A percentile compares a stretch with the other conserved stretches of the same genome.
phyloP scores from a whole-genome alignment of 23 tunicate species.

The Phallusia fumigata region DNA sequence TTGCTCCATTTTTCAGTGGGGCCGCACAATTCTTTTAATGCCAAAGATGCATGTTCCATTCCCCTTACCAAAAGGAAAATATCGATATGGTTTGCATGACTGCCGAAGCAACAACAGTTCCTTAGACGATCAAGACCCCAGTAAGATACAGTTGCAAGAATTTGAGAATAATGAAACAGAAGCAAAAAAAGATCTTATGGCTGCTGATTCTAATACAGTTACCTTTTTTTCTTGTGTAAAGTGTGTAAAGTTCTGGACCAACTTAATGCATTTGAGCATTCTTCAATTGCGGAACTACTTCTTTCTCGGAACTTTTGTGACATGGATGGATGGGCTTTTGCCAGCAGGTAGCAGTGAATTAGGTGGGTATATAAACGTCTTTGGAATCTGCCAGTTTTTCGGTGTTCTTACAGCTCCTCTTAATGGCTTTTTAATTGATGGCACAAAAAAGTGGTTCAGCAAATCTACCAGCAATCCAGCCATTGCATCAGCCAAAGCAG shows the following conservation, averaged over 20 bases:
- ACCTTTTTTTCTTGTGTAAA: not conserved
- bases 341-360: conserved; percentile 10
- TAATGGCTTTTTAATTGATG: conserved; percentile 89
- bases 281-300: conserved; percentile 85
- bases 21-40: conserved; percentile 68
- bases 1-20: conserved; percentile 55
- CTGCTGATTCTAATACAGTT: not conserved
- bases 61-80: conserved; percentile 51
- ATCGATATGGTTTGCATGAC: conserved; percentile 56
- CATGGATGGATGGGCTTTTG: conserved; percentile 37
- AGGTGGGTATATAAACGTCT: conserved; percentile 37
- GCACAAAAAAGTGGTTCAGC: not conserved
- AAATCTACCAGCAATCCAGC: conserved; percentile 15
- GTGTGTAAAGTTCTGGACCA: conserved; percentile 64
- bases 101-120: not conserved
- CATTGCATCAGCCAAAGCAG: conserved; percentile 40
- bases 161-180: conserved; percentile 3
- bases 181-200: not conserved
- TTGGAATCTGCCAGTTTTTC: conserved; percentile 92
- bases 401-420: conserved; percentile 88
- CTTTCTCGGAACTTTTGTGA: conserved; percentile 62
- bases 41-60: conserved; percentile 73
- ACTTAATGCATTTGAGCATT: conserved; percentile 69
- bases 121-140: not conserved
- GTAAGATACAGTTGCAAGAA: not conserved